Conservation (phyloP, 2,888 invertebrate genomes). For the Pristionchus mayeri region DNA sequence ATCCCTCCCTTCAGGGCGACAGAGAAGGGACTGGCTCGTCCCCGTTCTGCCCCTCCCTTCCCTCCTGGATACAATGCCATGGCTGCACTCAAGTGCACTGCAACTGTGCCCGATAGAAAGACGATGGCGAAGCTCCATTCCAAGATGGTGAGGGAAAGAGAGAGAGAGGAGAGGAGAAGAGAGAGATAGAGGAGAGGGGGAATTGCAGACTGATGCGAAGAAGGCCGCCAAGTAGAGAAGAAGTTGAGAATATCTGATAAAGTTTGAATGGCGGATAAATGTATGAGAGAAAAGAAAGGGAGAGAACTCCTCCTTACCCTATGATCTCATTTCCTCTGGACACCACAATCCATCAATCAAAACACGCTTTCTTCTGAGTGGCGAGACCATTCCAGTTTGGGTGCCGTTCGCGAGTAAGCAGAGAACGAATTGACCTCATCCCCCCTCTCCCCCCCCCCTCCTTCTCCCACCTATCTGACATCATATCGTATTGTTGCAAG, state of each 20-base stretch:
- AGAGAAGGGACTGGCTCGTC: not conserved
- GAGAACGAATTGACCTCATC: too few species aligned
- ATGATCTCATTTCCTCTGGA: not conserved
- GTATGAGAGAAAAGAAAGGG: not conserved
- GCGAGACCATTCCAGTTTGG: conserved; percentile 2
- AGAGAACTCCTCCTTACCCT: not conserved
- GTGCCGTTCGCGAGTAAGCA: conserved; percentile 6
- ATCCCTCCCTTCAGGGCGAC: not conserved
- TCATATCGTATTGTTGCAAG: conserved; percentile 1
- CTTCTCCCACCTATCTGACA: not conserved
- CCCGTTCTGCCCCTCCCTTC: conserved; percentile 9
- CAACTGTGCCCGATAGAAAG: not conserved
- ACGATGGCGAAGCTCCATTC: not conserved
- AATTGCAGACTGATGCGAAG: not conserved
- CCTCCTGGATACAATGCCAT: not conserved
- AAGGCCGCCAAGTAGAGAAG: conserved; percentile 3
- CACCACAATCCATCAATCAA: not conserved
- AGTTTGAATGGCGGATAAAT: not conserved
- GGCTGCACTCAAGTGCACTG: conserved; percentile 17
- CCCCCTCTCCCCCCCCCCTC: too few species aligned
- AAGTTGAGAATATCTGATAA: not conserved
- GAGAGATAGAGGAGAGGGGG: too few species aligned
- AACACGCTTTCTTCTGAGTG: conserved; percentile 4
- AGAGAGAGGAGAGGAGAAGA: too few species aligned
- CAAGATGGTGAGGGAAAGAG: not conserved